These are phyloP conservation scores for Rhinolophus ferrumequinum DNA, from an alignment of 2,113 vertebrate species.

Conservation along the genomic window DNA sequence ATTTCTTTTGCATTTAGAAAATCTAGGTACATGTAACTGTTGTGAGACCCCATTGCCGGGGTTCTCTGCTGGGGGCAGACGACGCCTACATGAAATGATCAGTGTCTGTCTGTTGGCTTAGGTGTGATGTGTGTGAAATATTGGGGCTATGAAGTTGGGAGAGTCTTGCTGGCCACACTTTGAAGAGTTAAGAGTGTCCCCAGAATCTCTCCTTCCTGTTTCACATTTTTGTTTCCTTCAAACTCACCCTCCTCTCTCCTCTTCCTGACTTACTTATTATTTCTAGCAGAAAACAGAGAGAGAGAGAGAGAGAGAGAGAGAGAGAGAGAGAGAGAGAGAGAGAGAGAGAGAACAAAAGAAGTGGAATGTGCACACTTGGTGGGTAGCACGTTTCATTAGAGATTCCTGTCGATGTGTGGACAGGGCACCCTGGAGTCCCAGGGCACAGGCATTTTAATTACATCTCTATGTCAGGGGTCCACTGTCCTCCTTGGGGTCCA, in stretches of 20 bases:
- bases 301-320: no score
- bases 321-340: no score
- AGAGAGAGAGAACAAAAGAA: no score
- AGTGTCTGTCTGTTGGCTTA: accelerated
- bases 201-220: not conserved
- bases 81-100: accelerated
- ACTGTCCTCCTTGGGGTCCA: not conserved
- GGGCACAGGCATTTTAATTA: no score
- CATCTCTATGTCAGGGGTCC: no score
- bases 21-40: not conserved
- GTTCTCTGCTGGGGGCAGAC: not conserved
- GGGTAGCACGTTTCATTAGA: accelerated
- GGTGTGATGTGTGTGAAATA: no score
- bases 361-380: accelerated
- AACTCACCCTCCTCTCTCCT: no score
- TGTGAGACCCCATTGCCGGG: not conserved
- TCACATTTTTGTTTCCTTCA: accelerated
- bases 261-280: accelerated
- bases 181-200: not conserved
- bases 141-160: no score
- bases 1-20: not conserved
- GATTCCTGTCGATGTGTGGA: no score
- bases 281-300: not conserved
- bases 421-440: no score
- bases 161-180: no score